Base-by-base conservation (phyloP, 2,797 vertebrate genomes). In the Astyanax mexicanus region DNA sequence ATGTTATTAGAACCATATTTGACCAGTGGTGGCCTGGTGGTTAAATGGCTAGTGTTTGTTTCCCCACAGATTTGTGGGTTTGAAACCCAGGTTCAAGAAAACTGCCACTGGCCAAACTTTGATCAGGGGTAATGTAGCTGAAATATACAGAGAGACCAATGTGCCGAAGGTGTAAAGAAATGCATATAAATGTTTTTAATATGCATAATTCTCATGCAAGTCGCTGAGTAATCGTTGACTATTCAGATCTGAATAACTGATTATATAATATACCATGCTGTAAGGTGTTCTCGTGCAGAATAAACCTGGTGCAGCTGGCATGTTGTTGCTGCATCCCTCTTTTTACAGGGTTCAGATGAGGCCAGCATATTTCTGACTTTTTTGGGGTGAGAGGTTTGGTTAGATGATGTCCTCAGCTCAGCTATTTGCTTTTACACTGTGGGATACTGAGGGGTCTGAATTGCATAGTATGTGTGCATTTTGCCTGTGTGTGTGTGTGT, bases 401-500 rank as follows among this genome's bases (percentile, higher is more conserved):
- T 23, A 54, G 37, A 55, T 25, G 13, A 40, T 54, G 52, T 45
- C 38, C 25, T 25, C 38, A 25, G 19, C 13, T 51, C 21, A n/a
- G n/a, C n/a, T 7, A 27, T 51, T 49, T 5, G 13, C 51, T 66
- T 47, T 47, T 45, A n/a, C 42, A 4, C 44, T 51, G 44, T 35
- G 45, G 3, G 65, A 67, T 35, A 67, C 27, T 19, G 10, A 51
- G 29, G 8, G 12, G n/a, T 72, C 23, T 67, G 15, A 32, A n/a
- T 51, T 27, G 52, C 23, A 68, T 17, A 60, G 15, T 60, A 8
- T 35, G 8, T n/a, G 29, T 58, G 29, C 17, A 8, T 35, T n/a
- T 58, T 58, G 55, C 17, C n/a, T 42, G 65, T 45, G 27, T 74
- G 76, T 62, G 55, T n/a, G 37, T 61, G 27, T 25, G 38, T 57